Base-by-base conservation (phyloP, 2,888 invertebrate genomes). In the Scotopteryx bipunctaria region DNA sequence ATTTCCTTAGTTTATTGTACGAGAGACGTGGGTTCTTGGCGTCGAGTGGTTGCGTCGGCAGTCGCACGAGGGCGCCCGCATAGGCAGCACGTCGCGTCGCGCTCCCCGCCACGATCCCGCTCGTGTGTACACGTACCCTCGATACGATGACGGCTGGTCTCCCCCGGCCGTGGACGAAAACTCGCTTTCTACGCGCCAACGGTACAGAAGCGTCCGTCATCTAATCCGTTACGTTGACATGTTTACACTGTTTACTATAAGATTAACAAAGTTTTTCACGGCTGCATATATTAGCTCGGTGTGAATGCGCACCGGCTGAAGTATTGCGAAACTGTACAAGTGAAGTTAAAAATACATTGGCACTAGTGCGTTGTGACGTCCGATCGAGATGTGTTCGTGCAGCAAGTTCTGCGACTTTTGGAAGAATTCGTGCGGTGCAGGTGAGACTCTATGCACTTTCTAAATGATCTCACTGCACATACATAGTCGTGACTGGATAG, bases 271-370 rank as follows among this genome's bases (percentile, higher is more conserved):
- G 74, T 78, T 81, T 76, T 76, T 75, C 69, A 73, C 72, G 69
- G 66, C 73, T 72, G 66, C 71, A 72, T 64, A 72, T 71, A 69
- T 76, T 77, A 76, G 75, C 71, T 76, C 52, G 36, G 78, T 76
- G 73, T 76, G 78, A 79, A 79, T 76, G 76, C 79, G 78, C 70
- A 71, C 76, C 75, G 78, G 75, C 77, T 83, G 82, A 82, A 83
- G 80, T 72, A 80, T 86, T 88, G 82, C 86, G 86, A 89, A 89
- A 88, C 87, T 82, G 65, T 86, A 83, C 81, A 81, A 86, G 89
- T 89, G 88, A 87, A 87, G 86, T 90, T 89, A 89, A 86, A 88
- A 89, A 89, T 89, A 90, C 83, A 85, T 87, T 87, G 83, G 83
- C 86, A 81, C 72, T 80, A 78, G 85, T 84, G 81, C 72, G 73